A percentile compares a stretch with the other conserved stretches of the same genome.
Conservation (phyloP, 2,888 invertebrate species). For the Uropetala carovei region DNA sequence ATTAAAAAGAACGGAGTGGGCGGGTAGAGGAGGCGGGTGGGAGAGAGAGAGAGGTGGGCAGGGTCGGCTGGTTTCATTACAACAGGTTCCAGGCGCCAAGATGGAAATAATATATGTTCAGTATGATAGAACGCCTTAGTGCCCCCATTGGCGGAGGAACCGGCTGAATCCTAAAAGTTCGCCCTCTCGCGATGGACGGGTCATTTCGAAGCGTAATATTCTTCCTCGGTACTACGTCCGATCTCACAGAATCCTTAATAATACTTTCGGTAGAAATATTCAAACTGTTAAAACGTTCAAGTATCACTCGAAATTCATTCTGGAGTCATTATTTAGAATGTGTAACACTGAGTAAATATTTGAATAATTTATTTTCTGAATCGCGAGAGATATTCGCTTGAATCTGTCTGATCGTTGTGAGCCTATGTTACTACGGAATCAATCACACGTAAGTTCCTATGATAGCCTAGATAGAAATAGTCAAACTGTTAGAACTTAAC, state of each 20-base stretch:
- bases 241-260: constrained; percentile 30
- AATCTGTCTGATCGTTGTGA: too few relatives aligned
- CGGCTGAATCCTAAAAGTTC: constrained; percentile 1
- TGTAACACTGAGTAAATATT: too few relatives aligned
- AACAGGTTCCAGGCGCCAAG: constrained; percentile 51
- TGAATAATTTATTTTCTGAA: too few relatives aligned
- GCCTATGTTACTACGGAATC: too few relatives aligned
- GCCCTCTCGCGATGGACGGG: constrained; percentile 20
- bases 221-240: not conserved
- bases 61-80: not conserved
- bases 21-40: not conserved
- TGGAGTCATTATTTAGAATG: too few relatives aligned
- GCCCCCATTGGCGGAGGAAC: not conserved
- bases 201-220: constrained; percentile 9
- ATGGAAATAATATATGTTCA: constrained; percentile 35
- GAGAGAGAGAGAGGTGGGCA: not conserved
- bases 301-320: too few relatives aligned
- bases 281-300: too few relatives aligned
- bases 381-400: too few relatives aligned
- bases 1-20: too few relatives aligned
- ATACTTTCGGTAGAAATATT: constrained; percentile 9
- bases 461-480: too few relatives aligned
- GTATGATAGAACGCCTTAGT: constrained; percentile 29
- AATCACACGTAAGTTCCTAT: too few relatives aligned
- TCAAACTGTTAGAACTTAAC: too few relatives aligned